Evolutionary conservation across 2,888 invertebrate species (phyloP), one percentile per base, ranked within the genome.

Genomic region (Nomada fabriciana): DNA sequence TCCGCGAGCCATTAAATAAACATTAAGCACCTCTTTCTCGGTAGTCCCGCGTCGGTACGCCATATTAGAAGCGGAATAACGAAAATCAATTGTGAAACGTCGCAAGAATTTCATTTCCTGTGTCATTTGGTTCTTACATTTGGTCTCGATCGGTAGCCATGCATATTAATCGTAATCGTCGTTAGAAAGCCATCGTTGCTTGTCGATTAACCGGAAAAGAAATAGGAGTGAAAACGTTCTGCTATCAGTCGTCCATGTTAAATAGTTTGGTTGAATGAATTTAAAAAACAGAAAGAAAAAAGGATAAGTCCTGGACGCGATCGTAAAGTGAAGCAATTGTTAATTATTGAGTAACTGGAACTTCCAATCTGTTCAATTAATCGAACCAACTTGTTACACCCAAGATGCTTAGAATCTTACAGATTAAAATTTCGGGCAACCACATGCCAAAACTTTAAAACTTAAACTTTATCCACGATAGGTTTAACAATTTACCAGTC

Each of bases 141-240:
- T 67, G 53, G 47, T 67, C 68, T 61, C 55, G 71, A 59, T 53
- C 67, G 67, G 52, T 55, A 23, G 55, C 61, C 61, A 43, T 71
- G 86, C 86, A 88, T 86, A 83, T 86, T 82, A 85, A 88, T 84
- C 74, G 79, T 59, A 42, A 18, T 43, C 63, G 80, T 89, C 89
- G 83, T 90, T 92, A 91, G 91, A 92, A 92, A 92, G 92, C 91
- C 87, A 85, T 85, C 88, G 81, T 83, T 76, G 82, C 68, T 64
- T 76, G 85, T 87, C 77, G 86, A 86, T 86, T 86, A 85, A 87
- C 84, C 88, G 87, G 89, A 88, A 91, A 90, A 87, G 80, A 63
- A 61, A 80, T 72, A 77, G 70, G 59, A 74, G 82, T 81, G 82
- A 85, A 88, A 88, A 86, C 74, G 78, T 23, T 25, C 36, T 13